Conservation (phyloP, 2,888 invertebrate genomes). For the Morpho helenor region DNA sequence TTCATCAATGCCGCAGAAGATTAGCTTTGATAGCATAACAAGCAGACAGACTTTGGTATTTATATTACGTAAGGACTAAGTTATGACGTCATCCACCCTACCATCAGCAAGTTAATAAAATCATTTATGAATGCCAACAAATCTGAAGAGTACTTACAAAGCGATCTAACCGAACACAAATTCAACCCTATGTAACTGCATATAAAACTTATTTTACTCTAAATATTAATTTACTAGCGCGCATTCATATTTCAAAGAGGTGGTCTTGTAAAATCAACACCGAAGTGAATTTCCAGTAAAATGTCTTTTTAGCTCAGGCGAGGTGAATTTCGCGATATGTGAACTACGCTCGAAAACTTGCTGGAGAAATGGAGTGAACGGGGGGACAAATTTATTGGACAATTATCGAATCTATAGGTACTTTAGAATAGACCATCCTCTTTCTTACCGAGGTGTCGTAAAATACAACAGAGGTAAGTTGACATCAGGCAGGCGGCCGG, state of each 20-base stretch:
- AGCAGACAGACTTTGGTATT: too few relatives aligned
- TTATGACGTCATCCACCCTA: conserved; percentile 2
- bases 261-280: conserved; percentile 21
- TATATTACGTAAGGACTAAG: too few relatives aligned
- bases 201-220: conserved; percentile 1
- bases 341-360: conserved; percentile 16
- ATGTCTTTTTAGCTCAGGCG: conserved; percentile 17
- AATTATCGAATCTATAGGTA: background rate
- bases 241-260: conserved; percentile 18
- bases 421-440: too few relatives aligned
- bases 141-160: background rate
- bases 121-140: conserved; percentile 15
- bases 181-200: background rate
- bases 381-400: conserved; percentile 4
- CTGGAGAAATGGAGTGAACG: conserved; percentile 16
- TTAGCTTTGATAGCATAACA: too few relatives aligned
- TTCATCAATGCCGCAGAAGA: too few relatives aligned
- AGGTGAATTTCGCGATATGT: conserved; percentile 9
- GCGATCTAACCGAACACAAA: background rate
- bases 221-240: conserved; percentile 11
- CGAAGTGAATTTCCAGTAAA: conserved; percentile 15
- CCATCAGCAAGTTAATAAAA: conserved; percentile 18
- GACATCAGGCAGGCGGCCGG: too few relatives aligned
- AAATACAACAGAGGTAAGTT: too few relatives aligned
- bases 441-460: too few relatives aligned